Evolutionary conservation across 2,797 vertebrate species (phyloP), one percentile per base, ranked within the genome.

Genomic region (Hozukius guyotensis): DNA sequence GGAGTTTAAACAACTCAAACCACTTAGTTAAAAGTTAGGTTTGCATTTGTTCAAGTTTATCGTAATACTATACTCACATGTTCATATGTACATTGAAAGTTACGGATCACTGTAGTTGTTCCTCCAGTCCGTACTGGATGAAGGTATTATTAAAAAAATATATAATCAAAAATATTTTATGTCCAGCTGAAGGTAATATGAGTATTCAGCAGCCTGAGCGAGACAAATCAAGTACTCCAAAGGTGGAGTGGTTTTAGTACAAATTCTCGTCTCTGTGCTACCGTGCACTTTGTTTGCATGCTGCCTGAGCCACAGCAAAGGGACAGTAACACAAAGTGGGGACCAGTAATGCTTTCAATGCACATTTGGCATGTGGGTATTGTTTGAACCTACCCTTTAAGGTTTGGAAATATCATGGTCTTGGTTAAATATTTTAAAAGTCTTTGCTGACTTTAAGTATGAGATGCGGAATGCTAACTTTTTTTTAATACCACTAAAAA

Each of bases 1-100:
- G 86, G 83, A 77, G 63, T 65, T 65, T 65, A 11, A 20, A 7
- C 24, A 46, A 65, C 63, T 65, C 24, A 46, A 46, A 65, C 36
- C 38, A 46, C 62, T 64, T 42, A 25, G 34, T 56, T 69, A 7
- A 7, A 36, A 57, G 32, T 25, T 11, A 16, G 31, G 4, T 56
- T 24, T 8, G 8, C 29, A 16, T 56, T 34, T 42, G 6, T 71
- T 60, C 7, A 10, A 59, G 7, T 29, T 2, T n/a, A 22, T 61
- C 12, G 14, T 25, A n/a, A 61, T 34, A 4, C 4, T 22, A 12
- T 2, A 13, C 6, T 53, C 42, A 29, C 6, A 29, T 61, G 12
- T 6, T 55, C 2, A 29, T 29, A n/a, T 32, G 56, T 1, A 22
- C 4, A 31, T 7, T 56, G n/a, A 11, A 14, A 27, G 3, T 14